Evolutionary conservation across 2,113 vertebrate species (phyloP).

Genomic region (Pteropus alecto): DNA sequence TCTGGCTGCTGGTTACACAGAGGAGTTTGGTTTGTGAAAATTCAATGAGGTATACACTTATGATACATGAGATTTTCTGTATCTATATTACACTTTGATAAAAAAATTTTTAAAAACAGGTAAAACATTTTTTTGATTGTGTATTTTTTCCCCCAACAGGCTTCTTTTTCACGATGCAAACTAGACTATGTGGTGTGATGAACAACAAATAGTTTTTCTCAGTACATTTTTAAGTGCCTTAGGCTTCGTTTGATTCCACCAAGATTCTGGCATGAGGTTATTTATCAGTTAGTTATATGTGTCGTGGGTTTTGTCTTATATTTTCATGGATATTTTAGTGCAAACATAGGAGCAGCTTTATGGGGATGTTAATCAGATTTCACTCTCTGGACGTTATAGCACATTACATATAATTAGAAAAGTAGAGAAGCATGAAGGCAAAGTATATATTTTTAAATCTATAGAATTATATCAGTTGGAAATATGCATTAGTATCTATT

Average conservation of each 20-base stretch:
- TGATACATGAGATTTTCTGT: not conserved
- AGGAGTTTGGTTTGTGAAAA: not conserved
- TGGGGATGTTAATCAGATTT: not conserved
- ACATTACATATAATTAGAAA: not conserved
- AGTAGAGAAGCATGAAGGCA: slow-evolving; percentile 1
- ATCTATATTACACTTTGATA: not conserved
- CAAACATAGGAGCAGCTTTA: not conserved
- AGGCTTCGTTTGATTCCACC: not conserved
- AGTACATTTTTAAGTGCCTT: not conserved
- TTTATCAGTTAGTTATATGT: not conserved
- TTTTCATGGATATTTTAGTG: not conserved
- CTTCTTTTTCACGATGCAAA: not conserved
- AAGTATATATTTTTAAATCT: not conserved
- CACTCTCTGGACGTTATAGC: not conserved
- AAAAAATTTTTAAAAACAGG: not conserved
- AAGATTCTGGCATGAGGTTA: not conserved
- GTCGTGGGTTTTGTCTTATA: not conserved
- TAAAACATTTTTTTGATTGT: not conserved
- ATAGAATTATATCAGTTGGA: not conserved
- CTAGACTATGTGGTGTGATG: not conserved
- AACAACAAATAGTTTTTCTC: not conserved
- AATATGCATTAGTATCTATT: not conserved
- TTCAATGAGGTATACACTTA: not conserved
- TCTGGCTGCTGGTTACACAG: not conserved
- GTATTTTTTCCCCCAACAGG: not conserved